Conservation (phyloP, 1,140 invertebrate genomes). For the Aporrectodea caliginosa region DNA sequence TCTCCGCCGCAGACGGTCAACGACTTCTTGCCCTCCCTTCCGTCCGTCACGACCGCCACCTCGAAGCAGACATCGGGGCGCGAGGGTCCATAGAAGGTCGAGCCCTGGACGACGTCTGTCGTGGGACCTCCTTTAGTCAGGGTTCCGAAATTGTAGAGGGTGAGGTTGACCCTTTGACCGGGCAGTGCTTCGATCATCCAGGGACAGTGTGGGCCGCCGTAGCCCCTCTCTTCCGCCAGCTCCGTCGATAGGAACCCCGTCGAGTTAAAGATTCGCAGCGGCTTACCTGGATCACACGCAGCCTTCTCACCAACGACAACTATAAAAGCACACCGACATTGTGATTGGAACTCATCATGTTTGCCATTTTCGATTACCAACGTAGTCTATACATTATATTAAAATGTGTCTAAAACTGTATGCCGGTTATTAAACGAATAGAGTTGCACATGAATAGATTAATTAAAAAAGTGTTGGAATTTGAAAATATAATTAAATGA, state of each 20-base stretch:
- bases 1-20: slow-evolving; percentile 13
- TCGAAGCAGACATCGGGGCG: slow-evolving; percentile 12
- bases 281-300: background rate
- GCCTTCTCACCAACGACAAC: background rate
- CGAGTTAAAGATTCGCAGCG: background rate
- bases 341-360: background rate
- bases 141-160: slow-evolving; percentile 21
- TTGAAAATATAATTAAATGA: too few relatives aligned
- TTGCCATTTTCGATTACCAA: background rate
- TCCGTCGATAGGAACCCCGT: background rate
- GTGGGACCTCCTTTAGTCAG: background rate
- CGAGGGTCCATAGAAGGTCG: background rate
- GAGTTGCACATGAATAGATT: too few relatives aligned
- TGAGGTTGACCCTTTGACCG: slow-evolving; percentile 30
- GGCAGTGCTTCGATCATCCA: slow-evolving; percentile 25
- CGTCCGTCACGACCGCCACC: slow-evolving; percentile 5
- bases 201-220: slow-evolving; percentile 5
- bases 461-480: too few relatives aligned
- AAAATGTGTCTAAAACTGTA: background rate
- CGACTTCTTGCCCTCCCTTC: background rate
- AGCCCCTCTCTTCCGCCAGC: background rate
- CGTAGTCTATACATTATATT: background rate
- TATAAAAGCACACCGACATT: background rate
- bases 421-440: background rate
- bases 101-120: background rate